Evolutionary conservation across 2,888 invertebrate genomes (phyloP), one percentile per base, ranked within the genome.

Genomic region (Scotopteryx bipunctaria): DNA sequence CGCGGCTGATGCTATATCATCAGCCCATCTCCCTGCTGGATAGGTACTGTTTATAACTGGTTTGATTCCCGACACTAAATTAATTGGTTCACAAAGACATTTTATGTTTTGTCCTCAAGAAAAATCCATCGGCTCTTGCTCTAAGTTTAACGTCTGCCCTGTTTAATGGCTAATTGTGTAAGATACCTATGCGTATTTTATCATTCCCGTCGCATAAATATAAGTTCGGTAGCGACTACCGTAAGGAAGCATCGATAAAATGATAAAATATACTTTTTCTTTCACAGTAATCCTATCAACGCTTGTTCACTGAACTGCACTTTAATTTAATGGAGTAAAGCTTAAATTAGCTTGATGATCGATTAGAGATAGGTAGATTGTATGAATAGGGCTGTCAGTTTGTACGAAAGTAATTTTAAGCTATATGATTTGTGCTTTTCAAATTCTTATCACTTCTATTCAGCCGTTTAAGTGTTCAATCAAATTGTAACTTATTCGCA

Each of bases 181-280:
- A 61, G 63, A 69, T 69, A n/a, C n/a, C n/a, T n/a, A 63, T 62
- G 9, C 64, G 64, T 61, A 66, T 67, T 74, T 81, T 79, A 70
- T 75, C 80, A 80, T 82, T 81, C 81, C 65, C 65, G 57, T 67
- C 73, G 74, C 36, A 45, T 35, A 35, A 35, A 35, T 81, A 71
- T 69, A 64, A 63, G 55, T 59, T 58, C 73, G 66, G 76, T 71
- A 72, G 77, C 64, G 61, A 66, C 75, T 76, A 73, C 73, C 69
- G 75, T 63, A 66, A 66, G 68, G 68, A 69, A 73, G 71, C 67
- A 66, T 64, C 64, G 59, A 72, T 69, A 63, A 19, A 59, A 41
- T 23, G 5, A 27, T n/a, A n/a, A n/a, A n/a, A n/a, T n/a, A n/a
- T n/a, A 47, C 44, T 42, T 40, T 46, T 46, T 23, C 21, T n/a